A percentile compares a stretch with the other conserved stretches of the same genome.
Conservation (phyloP, 2,888 invertebrate species). For the Drosophila prostipennis region DNA sequence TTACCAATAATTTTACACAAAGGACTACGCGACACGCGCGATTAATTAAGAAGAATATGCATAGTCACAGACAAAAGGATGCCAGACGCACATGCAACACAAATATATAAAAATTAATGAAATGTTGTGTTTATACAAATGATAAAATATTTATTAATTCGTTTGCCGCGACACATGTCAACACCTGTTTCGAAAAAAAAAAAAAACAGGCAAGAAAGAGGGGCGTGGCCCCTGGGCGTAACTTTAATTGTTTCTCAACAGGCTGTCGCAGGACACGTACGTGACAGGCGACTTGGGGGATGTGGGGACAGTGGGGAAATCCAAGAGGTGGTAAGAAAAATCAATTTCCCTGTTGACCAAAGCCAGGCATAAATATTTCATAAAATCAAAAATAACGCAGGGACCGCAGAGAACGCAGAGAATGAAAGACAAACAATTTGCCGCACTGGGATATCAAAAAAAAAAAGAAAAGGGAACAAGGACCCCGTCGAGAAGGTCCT, state of each 20-base stretch:
- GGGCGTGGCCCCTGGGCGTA: slow-evolving; percentile 20
- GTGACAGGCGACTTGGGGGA: slow-evolving; percentile 27
- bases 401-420: slow-evolving; percentile 16
- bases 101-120: slow-evolving; percentile 55
- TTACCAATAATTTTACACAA: slow-evolving; percentile 55
- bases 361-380: slow-evolving; percentile 64
- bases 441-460: slow-evolving; percentile 23
- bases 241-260: slow-evolving; percentile 56
- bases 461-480: slow-evolving; percentile 7
- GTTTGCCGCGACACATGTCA: slow-evolving; percentile 34
- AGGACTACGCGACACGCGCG: slow-evolving; percentile 50
- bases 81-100: slow-evolving; percentile 1
- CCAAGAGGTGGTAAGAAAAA: slow-evolving; percentile 48
- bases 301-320: not conserved
- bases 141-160: slow-evolving; percentile 49
- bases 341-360: slow-evolving; percentile 77
- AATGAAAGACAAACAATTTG: slow-evolving; percentile 69
- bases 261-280: slow-evolving; percentile 29
- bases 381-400: slow-evolving; percentile 46
- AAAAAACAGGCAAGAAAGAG: not conserved
- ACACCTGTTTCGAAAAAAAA: slow-evolving; percentile 24
- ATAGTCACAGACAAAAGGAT: slow-evolving; percentile 28
- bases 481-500: slow-evolving; percentile 11
- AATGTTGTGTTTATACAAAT: slow-evolving; percentile 54
- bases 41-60: slow-evolving; percentile 62